Evolutionary conservation across 1,140 invertebrate genomes (phyloP), one percentile per base, ranked within the genome.

Genomic region (Drosophila repleta): DNA sequence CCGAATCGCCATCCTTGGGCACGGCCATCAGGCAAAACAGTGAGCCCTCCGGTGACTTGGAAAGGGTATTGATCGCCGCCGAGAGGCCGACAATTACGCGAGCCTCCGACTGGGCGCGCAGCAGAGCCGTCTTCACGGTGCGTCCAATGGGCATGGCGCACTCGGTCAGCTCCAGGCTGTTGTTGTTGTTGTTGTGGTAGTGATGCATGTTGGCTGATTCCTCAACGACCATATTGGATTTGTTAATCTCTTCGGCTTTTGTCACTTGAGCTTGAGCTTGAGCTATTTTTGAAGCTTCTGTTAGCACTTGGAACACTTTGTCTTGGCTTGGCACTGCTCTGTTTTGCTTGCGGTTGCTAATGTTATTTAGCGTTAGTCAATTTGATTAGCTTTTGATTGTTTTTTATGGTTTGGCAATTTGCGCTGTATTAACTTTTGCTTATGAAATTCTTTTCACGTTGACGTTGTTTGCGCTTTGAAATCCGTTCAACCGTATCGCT

Each of bases 11-110:
- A 20, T 93, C 93, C 53, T 93, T 91, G 17, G 93, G 93, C 66
- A 94, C 93, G 4, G 94, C 93, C 53, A 95, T 93, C 13, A 95
- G 81, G 66, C 94, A 95, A 73, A 95, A 94, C 1, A 95, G 91
- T 0, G 94, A 94, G 10, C 94, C 93, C 45, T 94, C 93, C 37
- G 93, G 92, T 41, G 93, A 93, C 43, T 93, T 93, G 11, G 94
- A 94, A 48, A 95, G 88, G 57, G 92, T 92, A 75, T 94, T 93
- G 18, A 95, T 93, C 24, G 94, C 93, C 0, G 94, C 94, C 2
- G 94, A 82, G 1, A 95, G 92, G 4, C 94, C 94, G 15, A 94
- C 92, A 8, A 94, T 94, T 10, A 95, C 90, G 11, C 94, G 92
- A 29, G 94, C 93, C 75, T 95, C 94, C 6, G 91, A 84, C 62